Conservation (phyloP, 2,797 vertebrate species). For the Ctenosaura bakeri region DNA sequence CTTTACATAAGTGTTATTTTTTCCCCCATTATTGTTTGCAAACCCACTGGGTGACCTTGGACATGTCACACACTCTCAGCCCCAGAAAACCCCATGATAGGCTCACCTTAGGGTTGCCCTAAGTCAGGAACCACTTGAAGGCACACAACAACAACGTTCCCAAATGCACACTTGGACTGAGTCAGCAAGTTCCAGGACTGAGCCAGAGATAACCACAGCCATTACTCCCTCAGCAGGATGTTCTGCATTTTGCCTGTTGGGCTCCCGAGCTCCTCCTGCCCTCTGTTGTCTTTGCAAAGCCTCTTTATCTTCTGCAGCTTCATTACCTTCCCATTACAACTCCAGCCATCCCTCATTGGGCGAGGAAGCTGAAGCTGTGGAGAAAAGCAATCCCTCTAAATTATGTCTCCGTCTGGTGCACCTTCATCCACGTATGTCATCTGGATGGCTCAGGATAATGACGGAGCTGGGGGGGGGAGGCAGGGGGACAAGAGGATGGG, state of each 20-base stretch:
- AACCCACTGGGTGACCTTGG: too few relatives aligned
- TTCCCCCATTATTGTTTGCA: too few relatives aligned
- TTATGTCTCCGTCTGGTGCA: constrained; percentile 39
- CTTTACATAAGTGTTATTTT: background rate
- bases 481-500: background rate
- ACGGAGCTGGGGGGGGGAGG: background rate
- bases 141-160: background rate
- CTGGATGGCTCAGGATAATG: background rate
- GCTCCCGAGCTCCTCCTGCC: background rate
- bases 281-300: constrained; percentile 26
- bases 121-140: too few relatives aligned
- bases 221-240: too few relatives aligned
- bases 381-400: constrained; percentile 41
- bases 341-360: constrained; percentile 29
- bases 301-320: constrained; percentile 41
- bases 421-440: constrained; percentile 13
- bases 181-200: background rate
- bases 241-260: background rate
- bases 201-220: background rate
- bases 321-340: constrained; percentile 54
- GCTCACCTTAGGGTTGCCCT: too few relatives aligned
- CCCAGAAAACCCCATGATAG: too few relatives aligned
- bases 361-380: background rate
- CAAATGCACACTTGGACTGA: background rate
- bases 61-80: too few relatives aligned